phyloP scores from a whole-genome alignment of 2,888 invertebrate genomes.

The Lepidocyrtinus sp. region DNA sequence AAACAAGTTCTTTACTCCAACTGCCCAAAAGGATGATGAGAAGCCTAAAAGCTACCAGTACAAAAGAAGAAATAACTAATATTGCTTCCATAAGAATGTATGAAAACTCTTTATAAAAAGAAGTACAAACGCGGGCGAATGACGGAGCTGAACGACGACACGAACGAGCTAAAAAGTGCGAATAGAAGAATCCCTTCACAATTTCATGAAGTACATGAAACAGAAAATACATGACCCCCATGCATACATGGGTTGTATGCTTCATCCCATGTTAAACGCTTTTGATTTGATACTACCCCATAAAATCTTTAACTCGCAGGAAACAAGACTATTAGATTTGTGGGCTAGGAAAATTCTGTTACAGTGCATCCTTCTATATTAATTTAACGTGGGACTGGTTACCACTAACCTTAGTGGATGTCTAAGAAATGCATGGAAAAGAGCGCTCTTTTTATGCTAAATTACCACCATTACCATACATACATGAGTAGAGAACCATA shows the following conservation, averaged over 20 bases:
- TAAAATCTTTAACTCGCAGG: too few relatives aligned
- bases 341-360: not conserved
- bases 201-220: not conserved
- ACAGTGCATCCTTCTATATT: not conserved
- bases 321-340: not conserved
- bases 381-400: not conserved
- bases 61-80: too few relatives aligned
- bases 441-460: constrained; percentile 10
- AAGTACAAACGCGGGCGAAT: not conserved
- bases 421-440: constrained; percentile 6
- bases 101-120: too few relatives aligned
- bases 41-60: too few relatives aligned
- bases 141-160: constrained; percentile 10
- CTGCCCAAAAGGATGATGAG: too few relatives aligned
- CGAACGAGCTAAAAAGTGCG: constrained; percentile 7
- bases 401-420: not conserved
- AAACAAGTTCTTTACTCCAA: too few relatives aligned
- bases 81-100: too few relatives aligned
- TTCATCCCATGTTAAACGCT: not conserved
- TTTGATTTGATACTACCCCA: not conserved
- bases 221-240: not conserved
- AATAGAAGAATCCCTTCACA: not conserved
- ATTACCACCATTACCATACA: constrained; percentile 6
- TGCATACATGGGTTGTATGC: not conserved
- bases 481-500: not conserved